Evolutionary conservation across 2,113 vertebrate genomes (phyloP).

Genomic region (Campylomormyrus tamandua): DNA sequence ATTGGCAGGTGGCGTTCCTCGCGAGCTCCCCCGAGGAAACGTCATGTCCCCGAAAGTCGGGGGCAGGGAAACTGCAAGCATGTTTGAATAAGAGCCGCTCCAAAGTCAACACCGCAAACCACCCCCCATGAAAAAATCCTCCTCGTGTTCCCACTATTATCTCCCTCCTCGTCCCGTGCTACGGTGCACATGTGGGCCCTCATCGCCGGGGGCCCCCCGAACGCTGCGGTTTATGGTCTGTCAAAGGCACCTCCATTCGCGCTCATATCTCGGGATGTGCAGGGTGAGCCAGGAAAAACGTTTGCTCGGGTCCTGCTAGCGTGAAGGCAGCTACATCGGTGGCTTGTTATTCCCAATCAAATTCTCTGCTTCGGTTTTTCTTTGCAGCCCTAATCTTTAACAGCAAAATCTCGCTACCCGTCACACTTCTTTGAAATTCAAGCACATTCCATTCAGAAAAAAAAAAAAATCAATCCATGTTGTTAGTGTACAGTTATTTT

Average conservation of each 20-base stretch:
- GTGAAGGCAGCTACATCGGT: not conserved
- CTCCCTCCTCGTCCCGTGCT: not conserved
- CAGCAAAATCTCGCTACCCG: not conserved
- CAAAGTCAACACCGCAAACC: conserved; percentile 38
- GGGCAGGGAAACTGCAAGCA: conserved; percentile 18
- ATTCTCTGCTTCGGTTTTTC: not conserved
- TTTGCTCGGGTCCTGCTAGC: not conserved
- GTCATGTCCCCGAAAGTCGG: conserved; percentile 52
- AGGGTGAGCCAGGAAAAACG: not conserved
- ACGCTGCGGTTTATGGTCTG: not conserved
- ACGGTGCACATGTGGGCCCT: not conserved
- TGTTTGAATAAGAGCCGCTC: conserved; percentile 52
- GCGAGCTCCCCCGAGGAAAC: conserved; percentile 48
- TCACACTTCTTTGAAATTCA: not conserved
- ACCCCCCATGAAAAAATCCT: not conserved
- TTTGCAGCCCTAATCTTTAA: not conserved
- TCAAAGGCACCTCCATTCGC: not conserved
- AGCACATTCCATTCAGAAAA: not conserved
- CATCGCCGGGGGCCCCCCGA: not conserved
- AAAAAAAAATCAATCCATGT: not conserved
- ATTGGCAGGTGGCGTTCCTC: conserved; percentile 55
- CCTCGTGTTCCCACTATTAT: not conserved
- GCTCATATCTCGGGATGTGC: not conserved
- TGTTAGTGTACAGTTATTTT: not conserved
- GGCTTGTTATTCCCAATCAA: not conserved